Conservation (phyloP, 2,888 invertebrate genomes). For the Dugesia japonica region DNA sequence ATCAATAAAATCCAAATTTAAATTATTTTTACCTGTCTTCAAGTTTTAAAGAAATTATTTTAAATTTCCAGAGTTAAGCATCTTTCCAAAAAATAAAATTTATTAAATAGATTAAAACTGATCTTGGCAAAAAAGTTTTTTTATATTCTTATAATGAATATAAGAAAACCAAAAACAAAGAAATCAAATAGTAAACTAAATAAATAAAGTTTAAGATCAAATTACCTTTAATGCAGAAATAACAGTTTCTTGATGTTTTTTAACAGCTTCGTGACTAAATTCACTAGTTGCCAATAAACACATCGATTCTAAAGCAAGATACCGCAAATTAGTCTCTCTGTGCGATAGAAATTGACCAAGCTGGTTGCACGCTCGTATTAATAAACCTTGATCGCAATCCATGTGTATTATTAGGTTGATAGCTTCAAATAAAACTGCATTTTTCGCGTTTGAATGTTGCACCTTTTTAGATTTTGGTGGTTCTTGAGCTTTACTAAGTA, state of each 20-base stretch:
- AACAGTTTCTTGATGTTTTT: slow-evolving; percentile 97
- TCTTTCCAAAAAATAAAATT: no score
- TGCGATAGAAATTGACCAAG: slow-evolving; percentile 81
- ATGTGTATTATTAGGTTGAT: slow-evolving; percentile 98
- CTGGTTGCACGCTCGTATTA: slow-evolving; percentile 94
- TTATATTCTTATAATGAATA: no score
- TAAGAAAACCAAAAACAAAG: no score
- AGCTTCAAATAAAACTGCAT: slow-evolving; percentile 96
- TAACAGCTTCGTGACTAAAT: slow-evolving; percentile 96
- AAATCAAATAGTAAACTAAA: no score
- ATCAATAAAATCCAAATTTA: no score
- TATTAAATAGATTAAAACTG: no score
- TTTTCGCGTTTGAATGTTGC: slow-evolving; percentile 98
- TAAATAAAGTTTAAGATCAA: no score
- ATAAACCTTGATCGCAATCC: slow-evolving; percentile 83
- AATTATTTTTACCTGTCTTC: no score
- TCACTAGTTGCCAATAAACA: slow-evolving; percentile 95
- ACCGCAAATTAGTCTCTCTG: slow-evolving; percentile 88
- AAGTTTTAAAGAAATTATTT: no score
- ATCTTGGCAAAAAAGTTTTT: no score
- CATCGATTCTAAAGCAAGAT: slow-evolving; percentile 94
- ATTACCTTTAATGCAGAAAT: slow-evolving; percentile 82
- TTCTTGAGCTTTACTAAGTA: slow-evolving; percentile 80
- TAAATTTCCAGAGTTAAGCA: no score
- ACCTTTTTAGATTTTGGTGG: slow-evolving; percentile 81